Conservation (phyloP, 2,888 invertebrate genomes). For the Drosophila formosana region DNA sequence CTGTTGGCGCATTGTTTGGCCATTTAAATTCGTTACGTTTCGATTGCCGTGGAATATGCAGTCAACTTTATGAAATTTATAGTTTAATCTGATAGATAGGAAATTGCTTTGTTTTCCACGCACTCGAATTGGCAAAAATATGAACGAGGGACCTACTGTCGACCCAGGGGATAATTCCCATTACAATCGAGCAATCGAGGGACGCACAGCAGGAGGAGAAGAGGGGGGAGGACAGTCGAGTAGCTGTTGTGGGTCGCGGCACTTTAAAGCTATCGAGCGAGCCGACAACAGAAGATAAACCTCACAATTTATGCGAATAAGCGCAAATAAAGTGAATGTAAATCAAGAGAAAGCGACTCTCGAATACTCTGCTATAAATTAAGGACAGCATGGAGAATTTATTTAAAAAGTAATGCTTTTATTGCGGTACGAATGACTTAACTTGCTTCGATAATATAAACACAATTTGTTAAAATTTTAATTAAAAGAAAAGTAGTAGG, state of each 20-base stretch:
- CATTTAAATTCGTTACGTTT: slow-evolving; percentile 80
- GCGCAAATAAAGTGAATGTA: not conserved
- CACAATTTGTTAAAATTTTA: no score
- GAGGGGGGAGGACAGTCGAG: not conserved
- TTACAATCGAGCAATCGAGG: slow-evolving; percentile 13
- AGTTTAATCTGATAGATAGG: slow-evolving; percentile 80
- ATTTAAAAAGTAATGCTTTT: not conserved
- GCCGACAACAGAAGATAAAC: slow-evolving; percentile 59
- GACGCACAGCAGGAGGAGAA: not conserved
- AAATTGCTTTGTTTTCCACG: slow-evolving; percentile 76
- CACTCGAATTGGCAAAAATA: slow-evolving; percentile 49
- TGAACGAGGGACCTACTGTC: slow-evolving; percentile 21
- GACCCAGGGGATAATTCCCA: not conserved
- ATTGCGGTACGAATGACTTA: no score
- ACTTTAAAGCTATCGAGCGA: slow-evolving; percentile 55
- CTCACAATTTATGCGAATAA: slow-evolving; percentile 49
- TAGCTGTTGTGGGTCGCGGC: slow-evolving; percentile 15
- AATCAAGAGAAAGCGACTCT: not conserved
- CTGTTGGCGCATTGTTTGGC: slow-evolving; percentile 67
- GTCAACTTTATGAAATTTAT: slow-evolving; percentile 79
- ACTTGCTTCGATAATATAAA: no score
- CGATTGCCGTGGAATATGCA: slow-evolving; percentile 80
- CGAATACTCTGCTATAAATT: slow-evolving; percentile 12
- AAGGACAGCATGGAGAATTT: not conserved
- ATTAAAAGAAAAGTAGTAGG: no score